Percentiles rank a stretch among this genome's conserved stretches.
Conservation (phyloP, 2,888 invertebrate species). For the Rhamphomyia laevipes region DNA sequence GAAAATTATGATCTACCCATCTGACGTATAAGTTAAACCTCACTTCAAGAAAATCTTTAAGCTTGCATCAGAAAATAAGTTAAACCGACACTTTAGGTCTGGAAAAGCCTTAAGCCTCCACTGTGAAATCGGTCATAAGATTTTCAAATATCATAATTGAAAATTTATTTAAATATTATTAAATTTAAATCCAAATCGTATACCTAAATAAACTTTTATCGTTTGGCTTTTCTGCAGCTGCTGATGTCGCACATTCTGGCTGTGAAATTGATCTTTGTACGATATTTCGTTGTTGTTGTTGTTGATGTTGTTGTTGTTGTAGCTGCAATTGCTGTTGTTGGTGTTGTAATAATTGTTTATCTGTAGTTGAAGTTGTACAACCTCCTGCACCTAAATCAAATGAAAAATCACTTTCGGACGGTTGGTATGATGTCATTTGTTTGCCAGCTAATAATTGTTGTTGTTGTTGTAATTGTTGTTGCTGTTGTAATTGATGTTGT, state of each 20-base stretch:
- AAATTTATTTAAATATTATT: too few species aligned
- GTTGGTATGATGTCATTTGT: slow-evolving; percentile 23
- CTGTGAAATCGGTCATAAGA: too few species aligned
- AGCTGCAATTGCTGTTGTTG: slow-evolving; percentile 11
- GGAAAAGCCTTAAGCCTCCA: too few species aligned
- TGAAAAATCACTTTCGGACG: slow-evolving; percentile 28
- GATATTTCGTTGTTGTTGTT: slow-evolving; percentile 19
- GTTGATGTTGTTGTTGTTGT: slow-evolving; percentile 13
- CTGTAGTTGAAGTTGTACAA: slow-evolving; percentile 9
- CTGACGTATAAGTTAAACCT: too few species aligned
- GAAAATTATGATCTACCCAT: too few species aligned
- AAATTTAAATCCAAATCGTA: too few species aligned
- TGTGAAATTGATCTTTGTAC: slow-evolving; percentile 26
- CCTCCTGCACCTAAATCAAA: slow-evolving; percentile 21
- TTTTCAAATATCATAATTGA: too few species aligned
- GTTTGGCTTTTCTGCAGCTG: slow-evolving; percentile 10
- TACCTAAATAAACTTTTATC: slow-evolving; percentile 24
- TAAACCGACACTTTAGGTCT: too few species aligned
- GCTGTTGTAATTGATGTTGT: slow-evolving; percentile 20
- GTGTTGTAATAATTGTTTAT: slow-evolving; percentile 14
- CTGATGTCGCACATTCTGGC: slow-evolving; percentile 21
- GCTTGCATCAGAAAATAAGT: too few species aligned
- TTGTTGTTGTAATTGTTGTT: slow-evolving; percentile 19
- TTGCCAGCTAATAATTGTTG: slow-evolving; percentile 18
- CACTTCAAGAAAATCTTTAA: too few species aligned